Base-by-base conservation (phyloP, 2,888 invertebrate species). In the Stenolophus ochropezus region DNA sequence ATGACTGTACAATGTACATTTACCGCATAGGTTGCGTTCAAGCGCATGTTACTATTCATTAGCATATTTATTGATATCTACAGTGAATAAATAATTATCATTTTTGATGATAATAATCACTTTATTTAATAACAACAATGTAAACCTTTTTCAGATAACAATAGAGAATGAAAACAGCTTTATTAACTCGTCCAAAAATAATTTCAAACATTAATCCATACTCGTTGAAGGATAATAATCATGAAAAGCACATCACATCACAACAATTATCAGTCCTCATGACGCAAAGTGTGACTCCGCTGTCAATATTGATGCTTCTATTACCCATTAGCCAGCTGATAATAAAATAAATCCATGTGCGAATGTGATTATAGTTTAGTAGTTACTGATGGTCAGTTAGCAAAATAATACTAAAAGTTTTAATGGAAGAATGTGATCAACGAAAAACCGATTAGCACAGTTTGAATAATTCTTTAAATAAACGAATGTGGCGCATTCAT, bases 251-350 rank as follows among this genome's bases (percentile, higher is more conserved):
- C 56, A 56, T 56, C 20, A 21, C 56, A 56, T 56, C 56, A 6
- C 21, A 56, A 56, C 14, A 25, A 61, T 25, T 61, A 61, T 61
- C 61, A 61, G 61, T 25, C n/a, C 5, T 61, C 11, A 14, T 61
- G 61, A 61, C 61, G 23, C 23, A 61, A n/a, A n/a, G n/a, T n/a
- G n/a, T n/a, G n/a, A n/a, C n/a, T n/a, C n/a, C 21, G 11, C 18
- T 21, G 69, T 69, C 33, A 69, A 69, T 69, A 69, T 69, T 69
- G 69, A 69, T 69, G 42, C 18, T 69, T 20, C 18, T 27, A 18
- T 69, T 69, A 69, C 33, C 33, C 18, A 69, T 18, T 42, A 61
- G 42, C 27, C 8, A 69, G 42, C 11, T 4, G 61, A 42, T 69
- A 69, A 69, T 69, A 42, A 33, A 69, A 69, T 69, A 33, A n/a